phyloP scores from a whole-genome alignment of 2,797 vertebrate genomes.

The Microhierax caerulescens region DNA sequence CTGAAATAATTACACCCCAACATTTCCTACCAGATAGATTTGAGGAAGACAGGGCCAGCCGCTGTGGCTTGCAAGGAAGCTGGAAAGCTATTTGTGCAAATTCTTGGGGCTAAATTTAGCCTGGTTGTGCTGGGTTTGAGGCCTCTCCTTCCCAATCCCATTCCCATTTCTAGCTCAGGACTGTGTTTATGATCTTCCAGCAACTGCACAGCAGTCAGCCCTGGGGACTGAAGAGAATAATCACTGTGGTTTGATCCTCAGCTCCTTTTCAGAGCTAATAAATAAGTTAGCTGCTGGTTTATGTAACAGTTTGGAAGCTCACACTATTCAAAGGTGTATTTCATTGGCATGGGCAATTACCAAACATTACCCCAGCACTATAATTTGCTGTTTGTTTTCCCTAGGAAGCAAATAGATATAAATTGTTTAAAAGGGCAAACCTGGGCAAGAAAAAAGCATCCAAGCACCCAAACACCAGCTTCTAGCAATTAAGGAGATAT shows the following conservation, averaged over 20 bases:
- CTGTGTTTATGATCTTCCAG: not conserved
- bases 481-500: not conserved
- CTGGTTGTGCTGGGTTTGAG: not conserved
- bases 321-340: not conserved
- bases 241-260: not conserved
- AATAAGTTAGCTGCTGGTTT: not conserved
- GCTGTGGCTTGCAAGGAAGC: not conserved
- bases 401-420: not conserved
- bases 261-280: constrained; percentile 17
- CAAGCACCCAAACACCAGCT: not conserved
- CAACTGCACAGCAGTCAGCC: not conserved
- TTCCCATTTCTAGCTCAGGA: not conserved
- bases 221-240: not conserved
- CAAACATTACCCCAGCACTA: not conserved
- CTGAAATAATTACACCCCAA: not conserved
- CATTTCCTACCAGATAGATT: not conserved
- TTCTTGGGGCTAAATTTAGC: not conserved
- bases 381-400: constrained; percentile 37
- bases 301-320: not conserved
- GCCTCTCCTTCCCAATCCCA: not conserved
- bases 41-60: not conserved
- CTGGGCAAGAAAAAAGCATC: not conserved
- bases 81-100: not conserved
- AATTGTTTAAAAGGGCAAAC: constrained; percentile 34
- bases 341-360: not conserved